Evolutionary conservation across 2,888 invertebrate genomes (phyloP), one percentile per base, ranked within the genome.

Genomic region (Lasioglossum leucozonium): DNA sequence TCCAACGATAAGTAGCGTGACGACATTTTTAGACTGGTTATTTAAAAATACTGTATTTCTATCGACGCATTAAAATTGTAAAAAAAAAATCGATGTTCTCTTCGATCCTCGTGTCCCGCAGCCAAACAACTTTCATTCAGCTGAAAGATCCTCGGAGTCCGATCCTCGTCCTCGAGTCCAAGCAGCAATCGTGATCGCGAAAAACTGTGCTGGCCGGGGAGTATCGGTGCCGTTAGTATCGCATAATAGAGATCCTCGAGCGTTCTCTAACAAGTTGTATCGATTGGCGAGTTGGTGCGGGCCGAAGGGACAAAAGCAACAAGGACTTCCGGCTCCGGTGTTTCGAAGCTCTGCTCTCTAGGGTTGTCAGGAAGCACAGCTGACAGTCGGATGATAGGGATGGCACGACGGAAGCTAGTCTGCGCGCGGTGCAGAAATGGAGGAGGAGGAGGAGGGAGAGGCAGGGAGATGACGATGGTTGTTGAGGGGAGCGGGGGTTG

Each of bases 321-420:
- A 80, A 26, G 69, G 76, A 76, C 55, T 80, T 80, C 69, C 72
- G 47, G 30, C 47, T 42, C 37, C 58, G 55, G 34, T 40, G 55
- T 69, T 55, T 30, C 58, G 34, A 69, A 34, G 37, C 30, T 62
- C 62, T 26, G 62, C 62, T 26, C 30, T 62, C 62, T 30, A 26
- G 26, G 62, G 62, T 62, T 16, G 62, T 62, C 30, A 30, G 62
- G 62, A 30, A 30, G 62, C 62, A 62, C 81, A 81, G 81, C 72
- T 67, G 77, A 67, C 78, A 34, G 11, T 37, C 40, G 34, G 55
- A 65, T 34, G 65, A 65, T 22, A 34, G 65, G 34, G 62, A 58
- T 26, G 58, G 58, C 26, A 58, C 58, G 26, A 26, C 58, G 51
- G 51, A 51, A 51, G 51, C 51, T 51, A 51, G 51, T 51, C 51